Evolutionary conservation across 2,113 vertebrate genomes (phyloP).

Genomic region (Misgurnus anguillicaudatus): DNA sequence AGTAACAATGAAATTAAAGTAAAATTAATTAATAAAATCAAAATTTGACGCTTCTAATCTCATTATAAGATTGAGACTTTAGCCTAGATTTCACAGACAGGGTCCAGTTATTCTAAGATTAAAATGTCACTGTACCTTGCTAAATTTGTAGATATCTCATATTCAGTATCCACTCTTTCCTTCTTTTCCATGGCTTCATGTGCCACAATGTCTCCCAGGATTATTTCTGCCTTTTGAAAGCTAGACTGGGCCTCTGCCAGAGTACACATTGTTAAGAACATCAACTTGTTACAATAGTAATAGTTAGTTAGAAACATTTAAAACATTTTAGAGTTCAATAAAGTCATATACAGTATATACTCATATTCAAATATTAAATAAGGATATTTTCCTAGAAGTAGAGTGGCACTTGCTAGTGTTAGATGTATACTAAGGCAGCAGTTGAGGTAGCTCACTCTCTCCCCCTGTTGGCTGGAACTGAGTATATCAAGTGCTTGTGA

Average conservation of each 20-base stretch:
- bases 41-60: not conserved
- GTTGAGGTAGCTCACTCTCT: conserved; percentile 60
- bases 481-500: conserved; percentile 55
- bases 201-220: conserved; percentile 60
- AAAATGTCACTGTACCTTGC: conserved; percentile 56
- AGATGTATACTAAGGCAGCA: conserved; percentile 71
- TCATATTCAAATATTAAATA: no score
- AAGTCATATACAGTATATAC: not conserved
- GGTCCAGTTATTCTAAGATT: not conserved
- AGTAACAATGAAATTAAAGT: no score
- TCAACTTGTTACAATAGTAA: not conserved
- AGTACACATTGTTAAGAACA: conserved; percentile 62
- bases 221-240: conserved; percentile 58
- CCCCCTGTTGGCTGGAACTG: conserved; percentile 45
- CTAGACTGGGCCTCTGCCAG: conserved; percentile 58
- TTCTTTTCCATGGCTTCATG: conserved; percentile 49
- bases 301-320: not conserved
- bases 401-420: conserved; percentile 65
- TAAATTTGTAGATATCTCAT: conserved; percentile 62
- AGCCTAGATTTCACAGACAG: no score
- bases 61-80: no score
- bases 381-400: conserved; percentile 16
- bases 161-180: conserved; percentile 57
- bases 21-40: no score
- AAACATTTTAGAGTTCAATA: not conserved